Conservation (phyloP, 2,113 vertebrate species). For the Chaetura pelagica region DNA sequence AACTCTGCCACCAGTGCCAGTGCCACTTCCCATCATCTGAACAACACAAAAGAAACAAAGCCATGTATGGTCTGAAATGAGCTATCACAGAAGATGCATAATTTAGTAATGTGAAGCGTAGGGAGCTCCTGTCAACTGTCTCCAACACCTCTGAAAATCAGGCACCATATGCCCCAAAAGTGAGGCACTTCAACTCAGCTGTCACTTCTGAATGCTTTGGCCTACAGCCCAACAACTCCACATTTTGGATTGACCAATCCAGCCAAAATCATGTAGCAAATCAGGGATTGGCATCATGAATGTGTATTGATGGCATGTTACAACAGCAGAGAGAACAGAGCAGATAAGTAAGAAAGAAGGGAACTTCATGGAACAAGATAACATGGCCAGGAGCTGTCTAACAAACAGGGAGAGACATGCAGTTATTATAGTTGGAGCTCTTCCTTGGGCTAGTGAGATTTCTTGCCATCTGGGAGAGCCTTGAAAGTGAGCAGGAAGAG, state of each 20-base stretch:
- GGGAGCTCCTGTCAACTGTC: background rate
- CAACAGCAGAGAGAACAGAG: background rate
- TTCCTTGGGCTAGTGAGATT: background rate
- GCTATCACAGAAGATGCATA: background rate
- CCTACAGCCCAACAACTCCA: background rate
- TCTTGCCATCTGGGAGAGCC: background rate
- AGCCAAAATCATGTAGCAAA: background rate
- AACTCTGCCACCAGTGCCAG: background rate
- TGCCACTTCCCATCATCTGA: background rate
- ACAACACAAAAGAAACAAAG: background rate
- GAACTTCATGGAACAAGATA: background rate
- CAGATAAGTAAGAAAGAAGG: background rate
- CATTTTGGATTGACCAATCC: background rate
- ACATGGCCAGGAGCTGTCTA: background rate
- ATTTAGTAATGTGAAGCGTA: background rate
- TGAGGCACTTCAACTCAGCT: background rate
- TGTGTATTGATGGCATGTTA: background rate
- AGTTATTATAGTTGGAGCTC: background rate
- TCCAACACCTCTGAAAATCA: constrained; percentile 25
- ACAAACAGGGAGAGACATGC: background rate
- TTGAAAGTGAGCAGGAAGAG: constrained; percentile 2
- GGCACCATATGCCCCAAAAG: background rate
- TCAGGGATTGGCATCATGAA: background rate
- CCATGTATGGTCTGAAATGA: background rate
- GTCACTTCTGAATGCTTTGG: background rate